phyloP scores from a whole-genome alignment of 2,888 invertebrate genomes.

The Drosophila nigricruria region DNA sequence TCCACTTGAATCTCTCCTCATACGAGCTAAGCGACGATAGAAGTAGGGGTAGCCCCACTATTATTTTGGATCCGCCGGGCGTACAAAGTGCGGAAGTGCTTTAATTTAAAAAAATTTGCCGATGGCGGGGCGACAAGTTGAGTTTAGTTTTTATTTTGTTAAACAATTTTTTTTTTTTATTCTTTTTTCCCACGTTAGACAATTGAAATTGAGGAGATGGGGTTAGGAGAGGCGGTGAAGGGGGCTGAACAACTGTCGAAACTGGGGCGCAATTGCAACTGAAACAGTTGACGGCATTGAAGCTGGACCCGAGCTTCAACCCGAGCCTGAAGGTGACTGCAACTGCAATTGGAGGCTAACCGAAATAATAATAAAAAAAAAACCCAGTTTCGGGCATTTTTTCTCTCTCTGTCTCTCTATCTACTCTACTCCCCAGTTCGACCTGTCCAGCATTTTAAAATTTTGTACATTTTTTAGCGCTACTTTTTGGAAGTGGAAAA shows the following conservation, averaged over 20 bases:
- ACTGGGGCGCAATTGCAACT: conserved; percentile 46
- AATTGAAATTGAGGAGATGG: conserved; percentile 34
- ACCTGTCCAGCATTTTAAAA: conserved; percentile 43
- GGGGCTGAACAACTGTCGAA: conserved; percentile 24
- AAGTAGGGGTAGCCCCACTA: conserved; percentile 23
- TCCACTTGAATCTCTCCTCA: conserved; percentile 5
- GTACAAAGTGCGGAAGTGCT: conserved; percentile 58
- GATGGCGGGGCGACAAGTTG: conserved; percentile 37
- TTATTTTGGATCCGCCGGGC: conserved; percentile 35
- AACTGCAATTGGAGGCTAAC: conserved; percentile 33
- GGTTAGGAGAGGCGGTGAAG: background rate
- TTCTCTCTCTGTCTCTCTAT: background rate
- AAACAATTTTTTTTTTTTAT: conserved; percentile 1
- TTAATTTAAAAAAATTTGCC: conserved; percentile 60
- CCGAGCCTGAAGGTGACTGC: conserved; percentile 38
- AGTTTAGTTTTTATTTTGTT: conserved; percentile 27
- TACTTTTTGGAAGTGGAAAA: conserved; percentile 17
- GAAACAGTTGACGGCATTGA: conserved; percentile 43
- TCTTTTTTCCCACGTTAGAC: conserved; percentile 49
- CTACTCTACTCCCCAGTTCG: background rate
- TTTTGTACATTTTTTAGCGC: conserved; percentile 18
- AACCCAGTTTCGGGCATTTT: conserved; percentile 28
- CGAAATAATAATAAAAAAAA: conserved; percentile 5
- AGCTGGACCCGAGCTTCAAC: conserved; percentile 20
- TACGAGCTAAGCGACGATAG: conserved; percentile 4